Base-by-base conservation (phyloP, 2,888 invertebrate species). In the Cephus pulcher region DNA sequence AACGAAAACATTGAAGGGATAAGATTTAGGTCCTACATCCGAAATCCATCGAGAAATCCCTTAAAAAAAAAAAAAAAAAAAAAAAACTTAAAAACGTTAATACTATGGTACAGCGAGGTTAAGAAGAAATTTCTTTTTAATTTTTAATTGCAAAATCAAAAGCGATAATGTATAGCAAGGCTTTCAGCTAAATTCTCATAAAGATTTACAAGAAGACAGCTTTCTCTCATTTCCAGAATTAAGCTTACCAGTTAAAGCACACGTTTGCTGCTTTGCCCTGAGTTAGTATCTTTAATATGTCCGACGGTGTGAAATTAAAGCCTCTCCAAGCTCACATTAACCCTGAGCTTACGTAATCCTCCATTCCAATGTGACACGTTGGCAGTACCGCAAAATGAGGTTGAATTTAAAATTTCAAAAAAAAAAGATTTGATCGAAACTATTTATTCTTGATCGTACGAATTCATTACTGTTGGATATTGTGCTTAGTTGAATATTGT, bases 301-400 rank as follows among this genome's bases (percentile, higher is more conserved):
- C 86, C 85, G 86, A 85, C 82, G 82, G 84, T 86, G 84, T 86
- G 84, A 88, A 88, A 88, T 88, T 87, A 88, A 88, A 85, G 84
- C 83, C 79, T 81, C 82, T 83, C 80, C 83, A 56, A 56, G 79
- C 82, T 82, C 68, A 81, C 82, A 79, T 83, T 81, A 82, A 82
- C 79, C 82, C 79, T 77, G 78, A 79, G 80, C 81, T 75, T 84
- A 77, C 80, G 83, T 84, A 84, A 86, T 86, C 81, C 85, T 82
- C 84, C 87, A 84, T 88, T 86, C 87, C 86, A 78, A 82, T 32
- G 69, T 75, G 70, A 40, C 80, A 37, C 30, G 23, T 56, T 56
- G 2, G 6, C 56, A 56, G 56, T 2, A 56, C 56, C 56, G 9
- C 56, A 56, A 56, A 56, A 56, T 56, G 23, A 9, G 23, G 9